Evolutionary conservation across 1,140 invertebrate genomes (phyloP), one percentile per base, ranked within the genome.

Genomic region (Neodiprion virginianus): DNA sequence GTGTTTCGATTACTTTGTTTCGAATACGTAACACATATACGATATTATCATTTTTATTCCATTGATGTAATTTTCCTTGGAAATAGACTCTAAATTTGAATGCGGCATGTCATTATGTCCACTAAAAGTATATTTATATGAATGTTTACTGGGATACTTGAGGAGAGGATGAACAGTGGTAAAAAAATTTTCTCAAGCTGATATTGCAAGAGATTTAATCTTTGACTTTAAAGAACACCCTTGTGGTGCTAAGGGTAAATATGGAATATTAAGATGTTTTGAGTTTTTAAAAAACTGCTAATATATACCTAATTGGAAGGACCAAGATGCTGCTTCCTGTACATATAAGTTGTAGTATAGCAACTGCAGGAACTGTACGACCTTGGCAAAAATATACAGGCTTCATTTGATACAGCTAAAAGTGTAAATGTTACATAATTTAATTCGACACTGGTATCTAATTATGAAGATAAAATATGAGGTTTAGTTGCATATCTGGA

Each of bases 1-100:
- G 48, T 48, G 65, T 69, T 69, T 53, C 53, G 72, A 11, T 70
- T 66, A 1, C 66, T 40, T 75, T 67, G 77, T 40, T 76, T 80
- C 79, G 69, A 79, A 61, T 50, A 80, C 49, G 48, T 79, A 69
- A 77, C 78, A 80, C 73, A 80, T 76, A 11, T 80, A 80, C n/a
- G 79, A 73, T 67, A 80, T 78, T 10, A 74, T 10, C n/a, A 80
- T 12, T 75, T 80, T 80, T 21, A 78, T 69, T 4, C 75, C 75
- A 48, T 78, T 72, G 1, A 79, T 71, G 48, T 78, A 79, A 72
- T 71, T 74, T 11, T 28, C 14, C 28, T 75, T 49, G 2, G 77
- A 77, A 69, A 79, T 78, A 14, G 78, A 81, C 74, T 78, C 80
- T 10, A 14, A 8, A 47, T 71, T 73, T 48, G 67, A 40, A 69